These are phyloP conservation scores for Protobothrops flavoviridis DNA, from an alignment of 2,113 vertebrate species.

Conservation along the genomic window DNA sequence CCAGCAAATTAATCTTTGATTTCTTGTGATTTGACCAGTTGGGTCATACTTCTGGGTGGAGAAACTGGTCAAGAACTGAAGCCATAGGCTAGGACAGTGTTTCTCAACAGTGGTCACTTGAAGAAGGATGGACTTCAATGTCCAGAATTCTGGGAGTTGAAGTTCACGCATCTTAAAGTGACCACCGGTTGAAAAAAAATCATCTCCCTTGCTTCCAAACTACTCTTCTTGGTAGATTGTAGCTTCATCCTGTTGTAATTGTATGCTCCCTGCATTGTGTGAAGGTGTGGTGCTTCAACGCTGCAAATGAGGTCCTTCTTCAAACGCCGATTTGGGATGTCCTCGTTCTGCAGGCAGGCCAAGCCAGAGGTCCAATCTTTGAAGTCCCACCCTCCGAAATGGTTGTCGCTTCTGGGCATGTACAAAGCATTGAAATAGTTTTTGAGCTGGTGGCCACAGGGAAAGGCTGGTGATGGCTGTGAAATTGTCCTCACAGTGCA, in stretches of 20 bases:
- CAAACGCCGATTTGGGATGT: neutral
- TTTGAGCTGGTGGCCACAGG: neutral
- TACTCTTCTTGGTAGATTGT: neutral
- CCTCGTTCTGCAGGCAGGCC: neutral
- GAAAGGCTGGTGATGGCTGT: neutral
- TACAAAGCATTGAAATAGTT: neutral
- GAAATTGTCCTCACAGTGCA: neutral
- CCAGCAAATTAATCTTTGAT: neutral
- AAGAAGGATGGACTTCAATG: neutral
- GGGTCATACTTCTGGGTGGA: neutral
- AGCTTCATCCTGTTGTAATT: neutral
- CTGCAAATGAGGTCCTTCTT: neutral
- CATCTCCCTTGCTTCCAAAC: neutral
- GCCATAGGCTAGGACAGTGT: neutral
- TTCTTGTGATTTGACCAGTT: neutral
- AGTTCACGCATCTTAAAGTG: too few relatives aligned
- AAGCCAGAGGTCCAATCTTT: neutral
- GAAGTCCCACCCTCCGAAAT: neutral
- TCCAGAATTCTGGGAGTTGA: neutral
- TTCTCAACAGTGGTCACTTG: neutral
- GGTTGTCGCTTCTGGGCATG: neutral
- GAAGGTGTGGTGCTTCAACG: neutral
- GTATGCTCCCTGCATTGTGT: neutral
- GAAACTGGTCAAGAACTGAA: neutral
- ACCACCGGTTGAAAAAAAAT: neutral